Evolutionary conservation across 1,140 invertebrate genomes (phyloP), one percentile per base, ranked within the genome.

Genomic region (Drosophila pseudoobscura): DNA sequence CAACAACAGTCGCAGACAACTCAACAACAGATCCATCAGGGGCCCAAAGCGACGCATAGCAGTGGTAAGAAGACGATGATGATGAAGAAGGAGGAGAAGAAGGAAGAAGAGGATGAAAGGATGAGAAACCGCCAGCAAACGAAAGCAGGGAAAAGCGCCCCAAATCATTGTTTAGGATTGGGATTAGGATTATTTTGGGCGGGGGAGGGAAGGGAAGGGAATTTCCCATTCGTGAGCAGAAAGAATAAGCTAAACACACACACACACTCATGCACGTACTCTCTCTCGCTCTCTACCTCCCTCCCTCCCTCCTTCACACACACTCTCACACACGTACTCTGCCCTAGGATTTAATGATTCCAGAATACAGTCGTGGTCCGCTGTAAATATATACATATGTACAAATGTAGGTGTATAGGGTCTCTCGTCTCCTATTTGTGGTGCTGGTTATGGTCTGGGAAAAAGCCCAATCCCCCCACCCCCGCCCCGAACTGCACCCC

Each of bases 21-120:
- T 20, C 53, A 43, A 43, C 53, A 71, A 22, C 66, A 60, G 39
- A 75, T 58, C 45, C 60, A 54, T 57, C 66, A 49, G 64, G 63
- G 66, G 26, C 70, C 66, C 22, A 90, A 90, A 84, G 82, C 85
- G 60, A 80, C 80, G 15, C 82, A 87, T 58, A 75, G 64, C 78
- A 85, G 88, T 84, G 88, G 88, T 90, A 90, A 90, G 88, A 82
- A 44, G 57, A 52, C 24, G 41, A 62, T 20, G 53, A 54, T 55
- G 53, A 72, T 45, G 52, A 73, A 11, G 35, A 57, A 44, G 56
- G 51, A 74, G 31, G 15, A 43, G 41, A 6, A 43, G 41, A 6
- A 66, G 29, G 24, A 24, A 24, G 24, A 24, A 24, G 24, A 39
- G 47, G 54, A 64, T 47, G 41, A 72, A 47, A 41, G 68, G 75